Conservation (phyloP, 1,140 invertebrate genomes). For the Centruroides sculpturatus region DNA sequence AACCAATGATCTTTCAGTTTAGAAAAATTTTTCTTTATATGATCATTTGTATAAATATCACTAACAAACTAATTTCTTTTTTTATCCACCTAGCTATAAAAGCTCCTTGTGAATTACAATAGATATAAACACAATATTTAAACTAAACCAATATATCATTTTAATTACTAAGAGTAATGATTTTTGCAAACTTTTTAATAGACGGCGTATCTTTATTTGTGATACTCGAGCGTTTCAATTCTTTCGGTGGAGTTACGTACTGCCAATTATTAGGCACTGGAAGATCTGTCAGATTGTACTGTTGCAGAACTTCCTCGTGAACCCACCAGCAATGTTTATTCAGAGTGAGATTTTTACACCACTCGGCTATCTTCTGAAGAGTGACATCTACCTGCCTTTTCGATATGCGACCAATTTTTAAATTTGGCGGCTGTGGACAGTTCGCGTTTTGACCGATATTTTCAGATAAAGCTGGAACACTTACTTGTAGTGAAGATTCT, state of each 20-base stretch:
- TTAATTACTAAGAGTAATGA: no score
- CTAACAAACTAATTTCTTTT: no score
- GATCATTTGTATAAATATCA: no score
- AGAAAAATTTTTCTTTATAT: no score
- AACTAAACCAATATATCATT: no score
- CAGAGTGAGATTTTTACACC: not conserved
- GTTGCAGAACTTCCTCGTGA: constrained; percentile 35
- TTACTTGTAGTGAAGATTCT: constrained; percentile 12
- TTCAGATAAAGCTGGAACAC: constrained; percentile 34
- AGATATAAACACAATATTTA: no score
- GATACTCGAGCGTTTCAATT: not conserved
- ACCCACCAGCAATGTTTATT: constrained; percentile 46
- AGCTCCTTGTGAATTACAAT: no score
- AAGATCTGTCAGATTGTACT: constrained; percentile 40
- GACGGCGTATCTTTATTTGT: no score
- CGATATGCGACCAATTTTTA: constrained; percentile 26
- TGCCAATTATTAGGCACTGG: constrained; percentile 35
- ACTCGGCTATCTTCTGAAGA: constrained; percentile 7
- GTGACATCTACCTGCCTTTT: constrained; percentile 3
- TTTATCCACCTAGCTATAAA: no score
- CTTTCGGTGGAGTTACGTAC: not conserved
- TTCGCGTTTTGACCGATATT: constrained; percentile 30
- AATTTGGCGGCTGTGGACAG: no score
- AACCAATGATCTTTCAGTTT: no score
- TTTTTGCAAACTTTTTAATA: no score